A percentile compares a stretch with the other conserved stretches of the same genome.
phyloP scores from a whole-genome alignment of 2,113 vertebrate genomes.

The Emydura subglobosa region DNA sequence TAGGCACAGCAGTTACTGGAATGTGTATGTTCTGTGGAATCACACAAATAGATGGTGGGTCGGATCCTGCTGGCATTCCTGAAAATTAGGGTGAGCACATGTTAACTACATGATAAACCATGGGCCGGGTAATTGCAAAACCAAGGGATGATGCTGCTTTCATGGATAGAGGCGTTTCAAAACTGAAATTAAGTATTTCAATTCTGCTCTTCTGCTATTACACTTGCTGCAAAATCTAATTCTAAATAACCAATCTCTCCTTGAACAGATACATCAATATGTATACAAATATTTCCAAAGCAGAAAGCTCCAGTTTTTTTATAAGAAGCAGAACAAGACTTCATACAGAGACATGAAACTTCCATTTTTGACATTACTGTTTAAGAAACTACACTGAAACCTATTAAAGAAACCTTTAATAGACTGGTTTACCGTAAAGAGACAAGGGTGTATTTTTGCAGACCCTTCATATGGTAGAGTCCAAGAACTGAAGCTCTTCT shows the following conservation, averaged over 20 bases:
- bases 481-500: not conserved
- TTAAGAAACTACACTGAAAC: not conserved
- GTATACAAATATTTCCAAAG: not conserved
- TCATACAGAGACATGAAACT: fast-evolving
- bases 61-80: not conserved
- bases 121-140: not conserved
- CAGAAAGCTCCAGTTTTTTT: not conserved
- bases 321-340: not conserved
- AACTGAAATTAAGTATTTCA: not conserved
- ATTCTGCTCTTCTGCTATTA: not conserved
- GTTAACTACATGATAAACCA: not conserved
- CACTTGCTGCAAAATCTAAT: not conserved
- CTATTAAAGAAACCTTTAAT: not conserved
- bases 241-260: not conserved
- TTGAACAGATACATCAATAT: fast-evolving
- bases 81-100: not conserved
- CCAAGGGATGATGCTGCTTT: not conserved
- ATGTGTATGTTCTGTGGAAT: not conserved
- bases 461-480: not conserved
- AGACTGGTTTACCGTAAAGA: not conserved
- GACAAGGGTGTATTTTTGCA: not conserved
- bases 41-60: not conserved
- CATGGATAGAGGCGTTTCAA: not conserved
- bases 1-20: fast-evolving
- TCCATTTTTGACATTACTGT: not conserved